Evolutionary conservation across 2,888 invertebrate genomes (phyloP).

Genomic region (Ectobius pallidus): DNA sequence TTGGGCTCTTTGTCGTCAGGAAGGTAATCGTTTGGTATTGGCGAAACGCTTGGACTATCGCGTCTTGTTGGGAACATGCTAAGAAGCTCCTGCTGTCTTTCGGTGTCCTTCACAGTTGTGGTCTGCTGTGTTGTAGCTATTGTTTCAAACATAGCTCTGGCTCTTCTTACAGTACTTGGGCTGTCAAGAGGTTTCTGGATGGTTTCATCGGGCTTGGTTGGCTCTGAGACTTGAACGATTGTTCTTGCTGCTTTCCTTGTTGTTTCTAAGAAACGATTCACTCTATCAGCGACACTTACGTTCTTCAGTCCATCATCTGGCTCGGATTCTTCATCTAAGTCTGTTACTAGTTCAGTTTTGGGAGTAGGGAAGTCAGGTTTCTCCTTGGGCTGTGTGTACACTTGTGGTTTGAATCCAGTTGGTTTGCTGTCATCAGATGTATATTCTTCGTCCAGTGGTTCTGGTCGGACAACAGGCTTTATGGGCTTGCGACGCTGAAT

Average conservation of each 20-base stretch:
- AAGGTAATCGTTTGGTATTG: background rate
- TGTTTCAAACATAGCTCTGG: constrained; percentile 73
- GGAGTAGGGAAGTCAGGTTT: background rate
- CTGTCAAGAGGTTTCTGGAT: constrained; percentile 44
- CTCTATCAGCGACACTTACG: constrained; percentile 64
- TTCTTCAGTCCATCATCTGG: constrained; percentile 38
- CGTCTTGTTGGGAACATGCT: background rate
- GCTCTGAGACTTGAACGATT: background rate
- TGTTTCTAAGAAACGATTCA: constrained; percentile 59
- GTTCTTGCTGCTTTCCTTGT: constrained; percentile 46
- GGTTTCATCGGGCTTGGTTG: constrained; percentile 29
- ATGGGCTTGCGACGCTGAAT: background rate
- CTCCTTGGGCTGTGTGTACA: background rate
- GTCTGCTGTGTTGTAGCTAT: constrained; percentile 54
- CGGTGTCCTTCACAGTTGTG: constrained; percentile 12
- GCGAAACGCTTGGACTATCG: background rate
- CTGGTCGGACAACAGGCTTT: constrained; percentile 31
- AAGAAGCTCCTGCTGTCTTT: background rate
- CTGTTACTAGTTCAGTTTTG: constrained; percentile 46
- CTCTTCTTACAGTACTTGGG: constrained; percentile 66
- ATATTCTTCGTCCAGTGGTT: constrained; percentile 39
- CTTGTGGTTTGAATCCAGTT: background rate
- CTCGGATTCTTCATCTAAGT: constrained; percentile 47
- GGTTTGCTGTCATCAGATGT: constrained; percentile 19
- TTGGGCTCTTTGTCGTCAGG: background rate